Evolutionary conservation across 1,140 invertebrate species (phyloP), one percentile per base, ranked within the genome.

Genomic region (Arctopsyche grandis): DNA sequence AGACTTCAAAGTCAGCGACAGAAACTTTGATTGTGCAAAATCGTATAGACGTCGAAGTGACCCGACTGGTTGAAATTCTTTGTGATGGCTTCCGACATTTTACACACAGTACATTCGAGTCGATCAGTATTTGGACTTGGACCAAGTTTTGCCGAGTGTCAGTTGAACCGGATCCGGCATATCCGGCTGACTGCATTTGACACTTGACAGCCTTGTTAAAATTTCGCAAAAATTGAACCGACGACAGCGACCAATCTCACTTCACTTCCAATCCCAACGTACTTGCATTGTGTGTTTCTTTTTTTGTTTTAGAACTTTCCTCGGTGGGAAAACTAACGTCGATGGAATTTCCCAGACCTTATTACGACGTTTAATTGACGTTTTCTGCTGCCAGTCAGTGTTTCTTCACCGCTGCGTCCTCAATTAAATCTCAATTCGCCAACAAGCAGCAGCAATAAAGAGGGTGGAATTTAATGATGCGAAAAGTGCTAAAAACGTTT

Each of bases 381-480:
- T 79, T 73, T 48, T 52, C 69, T 21, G 56, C n/a, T n/a, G 56
- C 29, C 69, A 77, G 43, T 38, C 48, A 19, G 79, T 52, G 75
- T 78, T 71, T 80, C n/a, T n/a, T n/a, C n/a, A 38, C 12, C 48
- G 48, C 48, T 19, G 48, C 48, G 3, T 70, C 75, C 77, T 81
- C 78, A 81, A 81, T 81, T 81, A 79, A 75, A 78, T 81, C 76
- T 75, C 78, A 66, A 81, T 81, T 81, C 80, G 76, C 38, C 78
- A 81, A 81, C 80, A 81, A 81, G 77, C 75, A 22, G 77, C 75
- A 22, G 52, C 80, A 73, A 73, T 80, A 70, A 78, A 80, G 69
- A 44, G 69, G 69, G 38, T 19, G 10, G 19, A 44, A 73, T 43
- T 73, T 73, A 73, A 73, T 73, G 69, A 44, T 29, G 38, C 44